A percentile compares a stretch with the other conserved stretches of the same genome.
Conservation (phyloP, 2,888 invertebrate genomes). For the Drosophila cyrtoloma region DNA sequence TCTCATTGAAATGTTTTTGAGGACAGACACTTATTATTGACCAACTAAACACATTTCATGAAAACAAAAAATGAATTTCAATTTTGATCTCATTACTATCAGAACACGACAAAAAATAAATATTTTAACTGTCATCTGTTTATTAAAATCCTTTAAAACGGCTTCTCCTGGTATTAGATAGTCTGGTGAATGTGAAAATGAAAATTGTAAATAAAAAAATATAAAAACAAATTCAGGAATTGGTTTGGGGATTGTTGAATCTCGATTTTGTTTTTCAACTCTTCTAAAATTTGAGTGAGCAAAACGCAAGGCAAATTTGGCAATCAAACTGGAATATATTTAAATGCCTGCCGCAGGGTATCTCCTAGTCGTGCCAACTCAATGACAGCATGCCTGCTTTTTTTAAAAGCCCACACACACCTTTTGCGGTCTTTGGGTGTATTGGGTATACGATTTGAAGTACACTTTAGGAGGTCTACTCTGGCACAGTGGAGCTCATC, state of each 20-base stretch:
- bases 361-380: background rate
- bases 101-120: background rate
- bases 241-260: no score
- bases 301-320: background rate
- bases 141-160: no score
- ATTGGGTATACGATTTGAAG: conserved; percentile 3
- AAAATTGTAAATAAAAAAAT: no score
- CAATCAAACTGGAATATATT: background rate
- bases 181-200: no score
- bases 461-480: conserved; percentile 17
- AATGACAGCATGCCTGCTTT: background rate
- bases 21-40: no score
- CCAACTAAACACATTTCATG: background rate
- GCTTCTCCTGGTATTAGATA: no score
- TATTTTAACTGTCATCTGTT: background rate
- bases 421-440: background rate
- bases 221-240: no score
- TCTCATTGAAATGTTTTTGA: background rate
- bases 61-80: background rate
- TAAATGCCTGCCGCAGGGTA: background rate
- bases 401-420: background rate
- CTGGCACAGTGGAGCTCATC: conserved; percentile 9
- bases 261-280: no score
- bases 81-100: background rate
- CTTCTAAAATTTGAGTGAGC: background rate